Conservation (phyloP, 2,113 vertebrate species). For the Ancistrus triradiatus region DNA sequence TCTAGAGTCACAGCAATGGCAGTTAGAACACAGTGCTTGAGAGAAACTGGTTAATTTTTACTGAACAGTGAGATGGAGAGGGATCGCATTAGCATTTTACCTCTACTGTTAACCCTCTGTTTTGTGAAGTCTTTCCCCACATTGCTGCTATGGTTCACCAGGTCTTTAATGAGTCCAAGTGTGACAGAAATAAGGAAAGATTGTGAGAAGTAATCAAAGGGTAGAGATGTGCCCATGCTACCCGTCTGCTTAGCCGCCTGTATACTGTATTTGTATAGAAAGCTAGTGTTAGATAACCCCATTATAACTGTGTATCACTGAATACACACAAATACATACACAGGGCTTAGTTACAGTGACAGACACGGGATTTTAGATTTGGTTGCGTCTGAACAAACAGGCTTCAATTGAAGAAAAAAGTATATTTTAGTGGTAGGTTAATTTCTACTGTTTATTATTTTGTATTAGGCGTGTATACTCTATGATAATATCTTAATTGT, state of each 20-base stretch:
- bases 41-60: slow-evolving; percentile 43
- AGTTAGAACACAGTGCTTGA: slow-evolving; percentile 7
- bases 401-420: no score
- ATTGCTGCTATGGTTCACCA: slow-evolving; percentile 6
- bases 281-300: slow-evolving; percentile 57
- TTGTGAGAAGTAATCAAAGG: slow-evolving; percentile 1
- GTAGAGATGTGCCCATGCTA: not conserved
- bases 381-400: no score
- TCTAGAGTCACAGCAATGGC: slow-evolving; percentile 29
- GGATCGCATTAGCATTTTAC: slow-evolving; percentile 39
- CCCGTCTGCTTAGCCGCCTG: slow-evolving; percentile 32
- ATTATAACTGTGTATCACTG: no score
- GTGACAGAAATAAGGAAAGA: slow-evolving; percentile 4
- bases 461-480: no score
- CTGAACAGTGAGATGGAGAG: slow-evolving; percentile 42
- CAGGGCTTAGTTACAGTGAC: no score
- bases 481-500: no score
- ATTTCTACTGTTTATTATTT: no score
- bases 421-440: no score
- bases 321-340: no score
- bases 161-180: slow-evolving; percentile 5
- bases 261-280: slow-evolving; percentile 29
- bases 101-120: slow-evolving; percentile 8
- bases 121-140: not conserved
- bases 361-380: no score